phyloP scores from a whole-genome alignment of 2,797 vertebrate genomes.

The Xerus rutilus region DNA sequence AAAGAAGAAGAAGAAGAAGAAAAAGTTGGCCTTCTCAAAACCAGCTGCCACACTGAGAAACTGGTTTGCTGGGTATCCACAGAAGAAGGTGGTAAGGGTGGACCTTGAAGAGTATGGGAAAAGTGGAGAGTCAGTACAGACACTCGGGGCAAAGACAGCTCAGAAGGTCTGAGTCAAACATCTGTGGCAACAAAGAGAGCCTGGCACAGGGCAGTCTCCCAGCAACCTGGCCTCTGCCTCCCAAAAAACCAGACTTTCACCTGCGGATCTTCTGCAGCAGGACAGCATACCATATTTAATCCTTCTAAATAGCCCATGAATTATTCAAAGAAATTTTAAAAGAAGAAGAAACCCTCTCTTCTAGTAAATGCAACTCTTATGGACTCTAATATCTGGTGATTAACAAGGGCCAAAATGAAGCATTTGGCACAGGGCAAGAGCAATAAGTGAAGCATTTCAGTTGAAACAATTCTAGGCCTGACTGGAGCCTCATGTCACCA shows the following conservation, averaged over 20 bases:
- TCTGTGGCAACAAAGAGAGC: not conserved
- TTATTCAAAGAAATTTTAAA: constrained; percentile 82
- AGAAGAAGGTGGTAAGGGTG: not conserved
- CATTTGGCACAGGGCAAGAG: constrained; percentile 47
- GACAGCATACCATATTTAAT: constrained; percentile 85
- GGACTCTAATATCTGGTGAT: constrained; percentile 72
- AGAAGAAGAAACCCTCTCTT: constrained; percentile 55
- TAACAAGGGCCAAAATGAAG: constrained; percentile 68
- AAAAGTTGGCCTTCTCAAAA: not conserved
- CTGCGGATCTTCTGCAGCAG: constrained; percentile 80
- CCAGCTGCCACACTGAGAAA: not conserved
- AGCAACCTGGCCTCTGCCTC: not conserved
- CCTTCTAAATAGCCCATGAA: constrained; percentile 84
- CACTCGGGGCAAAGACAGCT: not conserved
- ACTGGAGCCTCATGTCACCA: not conserved
- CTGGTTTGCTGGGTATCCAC: not conserved
- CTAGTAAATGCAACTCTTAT: constrained; percentile 73
- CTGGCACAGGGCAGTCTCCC: not conserved
- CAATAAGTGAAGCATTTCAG: constrained; percentile 51
- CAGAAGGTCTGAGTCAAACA: not conserved
- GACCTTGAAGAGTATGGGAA: not conserved
- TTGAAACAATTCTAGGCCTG: not conserved
- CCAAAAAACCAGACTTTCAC: constrained; percentile 77
- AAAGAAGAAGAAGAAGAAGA: not conserved
- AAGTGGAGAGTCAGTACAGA: not conserved